Evolutionary conservation across 1,140 invertebrate genomes (phyloP).

Genomic region (Lutraria rhynchaena): DNA sequence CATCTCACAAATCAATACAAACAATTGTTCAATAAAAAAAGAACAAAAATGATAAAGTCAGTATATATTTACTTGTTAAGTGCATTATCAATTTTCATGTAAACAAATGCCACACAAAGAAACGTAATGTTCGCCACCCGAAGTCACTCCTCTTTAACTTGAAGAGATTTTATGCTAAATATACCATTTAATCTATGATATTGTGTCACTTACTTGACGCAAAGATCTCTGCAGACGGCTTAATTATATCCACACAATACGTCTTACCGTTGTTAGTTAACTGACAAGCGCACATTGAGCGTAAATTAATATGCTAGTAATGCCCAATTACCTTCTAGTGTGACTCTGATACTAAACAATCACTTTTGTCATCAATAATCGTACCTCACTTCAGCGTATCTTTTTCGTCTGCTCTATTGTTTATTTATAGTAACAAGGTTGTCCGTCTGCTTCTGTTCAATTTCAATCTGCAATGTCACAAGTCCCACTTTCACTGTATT

Average conservation of each 20-base stretch:
- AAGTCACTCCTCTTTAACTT: too few relatives aligned
- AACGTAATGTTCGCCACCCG: too few relatives aligned
- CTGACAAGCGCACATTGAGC: not conserved
- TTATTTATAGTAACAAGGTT: slow-evolving; percentile 40
- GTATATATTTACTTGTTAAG: too few relatives aligned
- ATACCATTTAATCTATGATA: slow-evolving; percentile 29
- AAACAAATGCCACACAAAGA: slow-evolving; percentile 14
- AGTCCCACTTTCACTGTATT: slow-evolving; percentile 42
- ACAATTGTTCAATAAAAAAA: too few relatives aligned
- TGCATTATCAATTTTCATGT: not conserved
- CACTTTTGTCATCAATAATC: slow-evolving; percentile 30
- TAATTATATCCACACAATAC: slow-evolving; percentile 22
- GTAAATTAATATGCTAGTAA: slow-evolving; percentile 19
- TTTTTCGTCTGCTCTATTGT: slow-evolving; percentile 29
- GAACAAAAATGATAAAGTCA: too few relatives aligned
- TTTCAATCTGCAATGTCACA: slow-evolving; percentile 31
- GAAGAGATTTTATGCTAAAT: not conserved
- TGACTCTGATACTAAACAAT: slow-evolving; percentile 12
- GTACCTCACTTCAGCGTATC: slow-evolving; percentile 32
- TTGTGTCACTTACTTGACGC: slow-evolving; percentile 19
- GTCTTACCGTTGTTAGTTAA: slow-evolving; percentile 1
- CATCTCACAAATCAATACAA: too few relatives aligned
- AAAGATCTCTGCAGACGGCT: slow-evolving; percentile 7
- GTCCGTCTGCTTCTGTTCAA: slow-evolving; percentile 35
- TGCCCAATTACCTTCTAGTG: slow-evolving; percentile 22